Evolutionary conservation across 1,140 invertebrate genomes (phyloP).

Genomic region (Ceratosolen solmsi): DNA sequence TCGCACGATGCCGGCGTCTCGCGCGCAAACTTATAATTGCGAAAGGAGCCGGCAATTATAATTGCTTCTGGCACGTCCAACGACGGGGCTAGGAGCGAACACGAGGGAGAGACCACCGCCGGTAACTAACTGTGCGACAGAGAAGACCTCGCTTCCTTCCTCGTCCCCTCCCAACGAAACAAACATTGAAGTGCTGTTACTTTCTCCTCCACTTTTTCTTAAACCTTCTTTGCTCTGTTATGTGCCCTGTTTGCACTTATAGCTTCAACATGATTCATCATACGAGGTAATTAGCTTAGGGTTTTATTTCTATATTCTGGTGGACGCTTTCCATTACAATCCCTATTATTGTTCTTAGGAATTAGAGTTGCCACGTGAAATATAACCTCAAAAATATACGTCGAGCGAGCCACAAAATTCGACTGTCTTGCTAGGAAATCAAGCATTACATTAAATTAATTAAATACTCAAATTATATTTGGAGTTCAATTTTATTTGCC

Average conservation of each 20-base stretch:
- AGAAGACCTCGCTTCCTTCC: not conserved
- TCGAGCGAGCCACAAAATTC: too few species aligned
- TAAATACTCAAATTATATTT: too few species aligned
- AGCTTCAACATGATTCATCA: not conserved
- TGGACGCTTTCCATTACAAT: not conserved
- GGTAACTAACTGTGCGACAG: slow-evolving; percentile 65
- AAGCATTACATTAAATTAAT: too few species aligned
- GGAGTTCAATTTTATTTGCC: too few species aligned
- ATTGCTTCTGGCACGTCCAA: slow-evolving; percentile 65
- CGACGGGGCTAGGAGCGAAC: slow-evolving; percentile 49
- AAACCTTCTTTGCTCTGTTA: not conserved
- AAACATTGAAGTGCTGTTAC: slow-evolving; percentile 10
- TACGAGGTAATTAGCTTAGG: not conserved
- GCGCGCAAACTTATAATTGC: slow-evolving; percentile 74
- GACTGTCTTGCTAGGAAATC: too few species aligned
- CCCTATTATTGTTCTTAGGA: too few species aligned
- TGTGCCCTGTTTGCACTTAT: not conserved
- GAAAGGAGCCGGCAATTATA: slow-evolving; percentile 74
- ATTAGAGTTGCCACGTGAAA: too few species aligned
- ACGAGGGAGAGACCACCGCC: slow-evolving; percentile 62
- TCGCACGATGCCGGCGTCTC: slow-evolving; percentile 51
- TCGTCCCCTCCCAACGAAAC: not conserved
- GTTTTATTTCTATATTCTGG: not conserved
- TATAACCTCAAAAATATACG: too few species aligned
- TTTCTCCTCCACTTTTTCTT: not conserved